phyloP scores from a whole-genome alignment of 2,113 vertebrate genomes.

The Nibea albiflora region DNA sequence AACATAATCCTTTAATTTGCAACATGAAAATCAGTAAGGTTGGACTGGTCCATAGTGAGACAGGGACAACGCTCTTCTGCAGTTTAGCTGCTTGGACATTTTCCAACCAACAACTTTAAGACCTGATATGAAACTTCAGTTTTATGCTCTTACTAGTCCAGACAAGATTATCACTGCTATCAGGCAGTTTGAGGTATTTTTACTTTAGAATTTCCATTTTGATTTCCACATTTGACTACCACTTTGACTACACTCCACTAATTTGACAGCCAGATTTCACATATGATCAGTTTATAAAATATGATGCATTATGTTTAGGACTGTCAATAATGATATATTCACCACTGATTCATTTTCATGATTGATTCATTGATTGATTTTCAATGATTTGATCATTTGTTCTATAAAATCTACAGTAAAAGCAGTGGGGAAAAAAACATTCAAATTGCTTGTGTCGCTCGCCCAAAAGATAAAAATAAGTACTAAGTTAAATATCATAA shows the following conservation, averaged over 20 bases:
- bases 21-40: slow-evolving; percentile 34
- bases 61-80: neutral
- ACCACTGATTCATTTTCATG: neutral
- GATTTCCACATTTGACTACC: neutral
- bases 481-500: neutral
- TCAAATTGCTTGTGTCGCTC: neutral
- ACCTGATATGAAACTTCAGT: neutral
- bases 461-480: neutral
- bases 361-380: neutral
- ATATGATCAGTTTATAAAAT: neutral
- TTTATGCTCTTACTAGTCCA: neutral
- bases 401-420: too few relatives aligned
- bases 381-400: neutral
- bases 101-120: neutral
- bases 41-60: slow-evolving; percentile 4
- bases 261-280: neutral
- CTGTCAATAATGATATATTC: neutral
- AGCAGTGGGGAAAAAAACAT: neutral
- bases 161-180: neutral
- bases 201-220: neutral
- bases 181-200: neutral
- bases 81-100: neutral
- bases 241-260: neutral
- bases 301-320: neutral
- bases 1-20: slow-evolving; percentile 58